A percentile compares a stretch with the other conserved stretches of the same genome.
These are phyloP conservation scores for Pseudochaenichthys georgianus DNA, from an alignment of 2,797 vertebrate species.

Conservation along the genomic window DNA sequence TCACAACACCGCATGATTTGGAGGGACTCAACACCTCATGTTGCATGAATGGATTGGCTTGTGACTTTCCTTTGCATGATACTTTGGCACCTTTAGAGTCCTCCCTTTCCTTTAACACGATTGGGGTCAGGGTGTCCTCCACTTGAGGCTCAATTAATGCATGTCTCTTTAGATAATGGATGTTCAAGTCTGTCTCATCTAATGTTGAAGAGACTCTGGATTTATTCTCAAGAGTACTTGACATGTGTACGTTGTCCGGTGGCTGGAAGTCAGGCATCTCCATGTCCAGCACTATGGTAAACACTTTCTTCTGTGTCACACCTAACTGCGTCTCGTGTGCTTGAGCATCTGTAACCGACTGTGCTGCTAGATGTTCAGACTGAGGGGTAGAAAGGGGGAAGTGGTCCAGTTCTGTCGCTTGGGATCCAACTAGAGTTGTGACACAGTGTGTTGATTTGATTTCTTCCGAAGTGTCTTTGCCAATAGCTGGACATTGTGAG, in stretches of 20 bases:
- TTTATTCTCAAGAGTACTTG: slow-evolving; percentile 7
- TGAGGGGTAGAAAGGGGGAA: background rate
- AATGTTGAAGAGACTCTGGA: background rate
- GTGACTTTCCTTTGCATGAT: background rate
- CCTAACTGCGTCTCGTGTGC: background rate
- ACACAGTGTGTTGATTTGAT: background rate
- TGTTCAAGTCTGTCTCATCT: background rate
- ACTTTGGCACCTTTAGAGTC: slow-evolving; percentile 11
- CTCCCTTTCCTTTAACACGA: background rate
- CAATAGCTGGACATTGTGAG: background rate
- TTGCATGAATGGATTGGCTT: background rate
- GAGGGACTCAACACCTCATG: slow-evolving; percentile 10
- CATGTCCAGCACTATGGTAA: slow-evolving; percentile 47
- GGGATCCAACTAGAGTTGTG: slow-evolving; percentile 1
- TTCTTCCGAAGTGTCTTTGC: background rate
- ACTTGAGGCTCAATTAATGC: slow-evolving; percentile 7
- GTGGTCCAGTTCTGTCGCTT: background rate
- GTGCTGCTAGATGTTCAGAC: background rate
- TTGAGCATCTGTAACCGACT: background rate
- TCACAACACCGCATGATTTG: background rate
- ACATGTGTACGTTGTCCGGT: slow-evolving; percentile 2
- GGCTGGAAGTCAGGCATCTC: slow-evolving; percentile 6
- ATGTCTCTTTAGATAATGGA: background rate
- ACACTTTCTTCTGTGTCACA: slow-evolving; percentile 30
- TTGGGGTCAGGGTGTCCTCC: background rate